These are phyloP conservation scores for Ceryle rudis DNA, from an alignment of 2,797 vertebrate genomes.

Conservation along the genomic window DNA sequence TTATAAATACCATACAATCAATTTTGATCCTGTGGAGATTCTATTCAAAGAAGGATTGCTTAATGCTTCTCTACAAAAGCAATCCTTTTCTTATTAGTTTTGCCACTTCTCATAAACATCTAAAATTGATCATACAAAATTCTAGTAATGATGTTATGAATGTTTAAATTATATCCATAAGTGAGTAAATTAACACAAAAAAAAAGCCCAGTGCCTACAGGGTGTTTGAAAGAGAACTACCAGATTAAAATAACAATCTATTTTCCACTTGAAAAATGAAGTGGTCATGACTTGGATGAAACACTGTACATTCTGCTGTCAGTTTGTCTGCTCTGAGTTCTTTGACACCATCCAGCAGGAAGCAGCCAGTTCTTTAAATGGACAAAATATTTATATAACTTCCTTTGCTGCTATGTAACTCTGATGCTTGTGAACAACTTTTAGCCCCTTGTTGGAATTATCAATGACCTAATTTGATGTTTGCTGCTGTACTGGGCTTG, in stretches of 20 bases:
- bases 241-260: not conserved
- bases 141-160: not conserved
- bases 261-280: not conserved
- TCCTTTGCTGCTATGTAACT: too few species aligned
- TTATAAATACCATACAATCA: not conserved
- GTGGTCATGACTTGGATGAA: not conserved
- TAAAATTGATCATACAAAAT: not conserved
- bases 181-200: not conserved
- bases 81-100: not conserved
- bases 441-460: not conserved
- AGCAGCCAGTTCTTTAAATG: not conserved
- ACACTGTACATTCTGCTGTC: not conserved
- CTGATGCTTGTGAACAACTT: not conserved
- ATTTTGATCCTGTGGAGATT: not conserved
- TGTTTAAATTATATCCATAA: not conserved
- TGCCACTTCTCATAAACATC: not conserved
- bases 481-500: not conserved
- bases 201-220: not conserved
- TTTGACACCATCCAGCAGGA: not conserved
- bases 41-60: not conserved
- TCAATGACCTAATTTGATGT: not conserved
- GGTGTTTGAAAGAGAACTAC: not conserved
- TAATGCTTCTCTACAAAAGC: not conserved
- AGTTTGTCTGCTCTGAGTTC: not conserved
- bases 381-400: not conserved